Base-by-base conservation (phyloP, 2,113 vertebrate genomes). In the Guaruba guarouba region DNA sequence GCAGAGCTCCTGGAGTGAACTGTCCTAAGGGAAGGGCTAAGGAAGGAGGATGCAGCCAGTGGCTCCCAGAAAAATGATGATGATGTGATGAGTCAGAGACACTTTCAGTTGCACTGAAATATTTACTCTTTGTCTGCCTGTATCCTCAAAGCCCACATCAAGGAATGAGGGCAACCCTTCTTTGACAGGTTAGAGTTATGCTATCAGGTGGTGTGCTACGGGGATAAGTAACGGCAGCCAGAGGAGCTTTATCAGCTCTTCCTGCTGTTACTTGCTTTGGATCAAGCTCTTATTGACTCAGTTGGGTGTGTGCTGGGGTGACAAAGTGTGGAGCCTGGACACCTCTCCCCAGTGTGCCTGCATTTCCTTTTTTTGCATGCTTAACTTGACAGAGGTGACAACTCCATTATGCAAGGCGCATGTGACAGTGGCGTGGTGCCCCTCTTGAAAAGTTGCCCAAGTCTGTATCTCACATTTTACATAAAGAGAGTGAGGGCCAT, bases 181-280 rank as follows among this genome's bases (percentile, higher is more conserved):
- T 80, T 51, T 78, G 86, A 77, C 74, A 77, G 48, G 61, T 71
- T 82, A 55, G 48, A 77, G 80, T 73, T 80, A 51, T 33, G n/a
- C 78, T 93, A 86, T 87, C 74, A 51, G 87, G 48, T 49, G 75
- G 63, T 46, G 43, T 68, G 66, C 69, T 85, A 66, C 9, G 23
- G 70, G 41, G 64, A 90, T 82, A 81, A 93, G 73, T 48, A 91
- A 57, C 43, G 84, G 78, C 67, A 86, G 55, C 73, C 80, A 84
- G 80, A 85, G 48, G 54, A 95, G 37, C 61, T 93, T 92, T 91
- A 92, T 95, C 89, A 92, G 46, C 48, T 95, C 79, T 92, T 93
- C 86, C 83, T 92, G 82, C 79, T 75, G 63, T 84, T 92, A 89
- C 70, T 94, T 93, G 64, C 59, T 94, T 95, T 95, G 92, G 87